Evolutionary conservation across 1,140 invertebrate species (phyloP), one percentile per base, ranked within the genome.

Genomic region (Zophobas atratus): DNA sequence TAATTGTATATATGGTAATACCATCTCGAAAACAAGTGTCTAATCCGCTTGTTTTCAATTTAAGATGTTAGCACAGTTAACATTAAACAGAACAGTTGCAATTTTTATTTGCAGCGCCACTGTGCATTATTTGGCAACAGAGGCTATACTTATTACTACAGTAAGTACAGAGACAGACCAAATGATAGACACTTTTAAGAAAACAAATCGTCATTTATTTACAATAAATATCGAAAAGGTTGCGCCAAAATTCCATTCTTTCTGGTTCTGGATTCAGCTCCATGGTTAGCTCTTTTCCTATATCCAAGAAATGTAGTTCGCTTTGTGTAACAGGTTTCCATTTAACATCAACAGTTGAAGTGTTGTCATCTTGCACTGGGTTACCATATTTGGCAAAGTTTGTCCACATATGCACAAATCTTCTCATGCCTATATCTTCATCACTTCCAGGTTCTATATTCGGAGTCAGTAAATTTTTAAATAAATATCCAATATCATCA

Each of bases 401-500:
- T 0, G 87, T 86, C 87, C 86, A 88, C 83, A 88, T 84, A 82
- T 84, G 86, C 0, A 79, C 70, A n/a, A 83, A 90, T 49, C 86
- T 87, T 72, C 86, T 86, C 57, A 90, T 85, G 35, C 76, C 74
- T 33, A 77, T 75, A 49, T 84, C 83, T 77, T 86, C 85, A 46
- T 86, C 39, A 49, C 84, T 85, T 8, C 86, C 80, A 5, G 86
- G 76, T 36, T 86, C 49, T 84, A 78, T 56, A 57, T 87, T 86
- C 33, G 75, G 87, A 34, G 83, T 81, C 4, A 86, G 86, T n/a
- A 88, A 76, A 76, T 82, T 83, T 78, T 88, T 86, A 80, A 92
- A 93, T 1, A 92, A 78, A 84, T 92, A 92, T 77, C 88, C 89
- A 1, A 92, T 53, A 80, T 92, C 91, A 76, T 93, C 92, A 0